Evolutionary conservation across 2,797 vertebrate genomes (phyloP).

Genomic region (Leptoclinus maculatus): DNA sequence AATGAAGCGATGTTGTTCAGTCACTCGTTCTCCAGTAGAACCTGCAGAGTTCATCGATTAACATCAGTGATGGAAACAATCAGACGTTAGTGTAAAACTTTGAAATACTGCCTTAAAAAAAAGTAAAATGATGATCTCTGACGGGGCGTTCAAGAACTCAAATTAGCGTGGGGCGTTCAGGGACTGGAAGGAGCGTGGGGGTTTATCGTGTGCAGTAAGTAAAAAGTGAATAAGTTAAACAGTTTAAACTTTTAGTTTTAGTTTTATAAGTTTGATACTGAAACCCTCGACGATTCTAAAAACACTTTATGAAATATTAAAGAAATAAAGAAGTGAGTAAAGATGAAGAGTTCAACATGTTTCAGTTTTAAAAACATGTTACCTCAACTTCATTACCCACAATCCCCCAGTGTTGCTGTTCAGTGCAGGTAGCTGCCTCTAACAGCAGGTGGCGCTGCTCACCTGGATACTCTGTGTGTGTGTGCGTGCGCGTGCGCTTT

Average conservation of each 20-base stretch:
- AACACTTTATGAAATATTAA: not conserved
- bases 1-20: no score
- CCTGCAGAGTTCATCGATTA: no score
- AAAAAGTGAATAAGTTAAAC: not conserved
- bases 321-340: not conserved
- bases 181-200: not conserved
- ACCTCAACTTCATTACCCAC: slow-evolving; percentile 27
- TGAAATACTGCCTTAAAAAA: slow-evolving; percentile 26
- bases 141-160: not conserved
- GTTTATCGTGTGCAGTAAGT: not conserved
- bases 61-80: not conserved
- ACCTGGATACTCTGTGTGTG: slow-evolving; percentile 1
- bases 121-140: not conserved
- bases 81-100: not conserved
- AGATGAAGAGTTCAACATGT: not conserved
- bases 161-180: not conserved
- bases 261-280: not conserved
- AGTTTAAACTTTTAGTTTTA: not conserved
- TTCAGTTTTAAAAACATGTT: not conserved
- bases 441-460: slow-evolving; percentile 27
- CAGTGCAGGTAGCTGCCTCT: not conserved
- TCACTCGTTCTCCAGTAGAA: no score
- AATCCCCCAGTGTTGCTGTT: slow-evolving; percentile 1
- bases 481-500: not conserved
- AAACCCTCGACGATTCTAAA: no score